Percentiles rank a stretch among this genome's conserved stretches.
Conservation (phyloP, 2,113 vertebrate genomes). For the Galemys pyrenaicus region DNA sequence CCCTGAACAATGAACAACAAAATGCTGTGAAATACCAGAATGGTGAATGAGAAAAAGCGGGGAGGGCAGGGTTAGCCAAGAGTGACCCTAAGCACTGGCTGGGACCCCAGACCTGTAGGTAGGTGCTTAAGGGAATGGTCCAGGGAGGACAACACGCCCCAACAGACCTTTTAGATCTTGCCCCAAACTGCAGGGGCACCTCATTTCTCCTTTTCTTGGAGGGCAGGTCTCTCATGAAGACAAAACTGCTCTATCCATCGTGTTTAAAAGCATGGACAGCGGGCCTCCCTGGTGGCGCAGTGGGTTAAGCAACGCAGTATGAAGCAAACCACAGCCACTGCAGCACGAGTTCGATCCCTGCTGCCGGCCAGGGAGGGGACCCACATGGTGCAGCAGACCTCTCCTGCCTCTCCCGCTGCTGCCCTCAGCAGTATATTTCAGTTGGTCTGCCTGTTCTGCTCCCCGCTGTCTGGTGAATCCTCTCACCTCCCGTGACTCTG, state of each 20-base stretch:
- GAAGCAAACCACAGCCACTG: too few species aligned
- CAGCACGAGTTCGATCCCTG: too few species aligned
- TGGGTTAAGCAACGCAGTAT: too few species aligned
- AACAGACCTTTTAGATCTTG: not conserved
- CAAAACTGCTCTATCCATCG: rapidly evolving
- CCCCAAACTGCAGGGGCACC: too few species aligned
- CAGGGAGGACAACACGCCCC: not conserved
- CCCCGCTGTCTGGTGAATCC: too few species aligned
- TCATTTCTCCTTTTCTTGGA: not conserved
- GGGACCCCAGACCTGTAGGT: not conserved
- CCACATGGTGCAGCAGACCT: too few species aligned
- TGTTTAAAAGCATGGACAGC: not conserved
- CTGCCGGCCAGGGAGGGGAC: too few species aligned
- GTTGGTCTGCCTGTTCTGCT: too few species aligned
- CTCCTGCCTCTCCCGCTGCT: too few species aligned
- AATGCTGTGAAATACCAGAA: not conserved
- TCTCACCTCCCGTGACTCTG: too few species aligned
- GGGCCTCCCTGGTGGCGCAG: too few species aligned
- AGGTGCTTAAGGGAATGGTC: not conserved
- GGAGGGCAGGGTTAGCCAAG: rapidly evolving
- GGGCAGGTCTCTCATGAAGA: not conserved
- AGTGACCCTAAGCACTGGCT: not conserved
- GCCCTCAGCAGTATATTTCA: too few species aligned
- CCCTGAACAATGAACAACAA: slow-evolving; percentile 64
- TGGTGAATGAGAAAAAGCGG: not conserved